These are phyloP conservation scores for Nemoura dubitans DNA, from an alignment of 2,888 invertebrate genomes.

Conservation along the genomic window DNA sequence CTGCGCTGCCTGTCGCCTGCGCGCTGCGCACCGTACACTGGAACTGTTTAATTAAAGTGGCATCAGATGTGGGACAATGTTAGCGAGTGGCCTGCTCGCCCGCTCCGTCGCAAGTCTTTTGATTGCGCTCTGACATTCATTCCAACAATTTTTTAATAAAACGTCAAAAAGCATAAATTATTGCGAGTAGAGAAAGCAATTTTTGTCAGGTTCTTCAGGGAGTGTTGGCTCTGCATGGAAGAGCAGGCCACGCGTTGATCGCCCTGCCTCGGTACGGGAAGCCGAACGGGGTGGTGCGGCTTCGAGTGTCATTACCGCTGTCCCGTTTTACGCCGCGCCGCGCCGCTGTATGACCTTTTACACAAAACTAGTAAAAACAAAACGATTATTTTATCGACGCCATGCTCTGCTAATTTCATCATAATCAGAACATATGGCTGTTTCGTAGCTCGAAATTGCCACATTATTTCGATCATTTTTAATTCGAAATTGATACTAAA, in stretches of 20 bases:
- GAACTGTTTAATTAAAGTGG: neutral
- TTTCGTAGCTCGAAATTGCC: neutral
- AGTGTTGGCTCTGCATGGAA: neutral
- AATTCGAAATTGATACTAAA: constrained; percentile 12
- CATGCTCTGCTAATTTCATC: constrained; percentile 5
- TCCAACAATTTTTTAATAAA: constrained; percentile 12
- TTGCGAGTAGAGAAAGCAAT: neutral
- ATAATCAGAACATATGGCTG: neutral
- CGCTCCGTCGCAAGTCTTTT: neutral
- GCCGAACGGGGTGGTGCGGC: neutral
- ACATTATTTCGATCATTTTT: neutral
- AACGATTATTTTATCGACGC: constrained; percentile 12
- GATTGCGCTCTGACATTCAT: neutral
- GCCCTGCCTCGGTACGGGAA: neutral
- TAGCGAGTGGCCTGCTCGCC: neutral
- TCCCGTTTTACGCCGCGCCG: neutral
- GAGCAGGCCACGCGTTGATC: neutral
- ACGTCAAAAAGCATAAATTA: constrained; percentile 12
- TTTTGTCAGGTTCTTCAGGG: neutral
- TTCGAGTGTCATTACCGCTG: neutral
- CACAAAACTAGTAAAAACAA: neutral
- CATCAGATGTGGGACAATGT: constrained; percentile 4
- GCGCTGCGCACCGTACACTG: neutral
- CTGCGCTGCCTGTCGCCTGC: neutral
- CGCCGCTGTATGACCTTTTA: neutral